Base-by-base conservation (phyloP, 2,113 vertebrate species). In the Spermophilus dauricus region DNA sequence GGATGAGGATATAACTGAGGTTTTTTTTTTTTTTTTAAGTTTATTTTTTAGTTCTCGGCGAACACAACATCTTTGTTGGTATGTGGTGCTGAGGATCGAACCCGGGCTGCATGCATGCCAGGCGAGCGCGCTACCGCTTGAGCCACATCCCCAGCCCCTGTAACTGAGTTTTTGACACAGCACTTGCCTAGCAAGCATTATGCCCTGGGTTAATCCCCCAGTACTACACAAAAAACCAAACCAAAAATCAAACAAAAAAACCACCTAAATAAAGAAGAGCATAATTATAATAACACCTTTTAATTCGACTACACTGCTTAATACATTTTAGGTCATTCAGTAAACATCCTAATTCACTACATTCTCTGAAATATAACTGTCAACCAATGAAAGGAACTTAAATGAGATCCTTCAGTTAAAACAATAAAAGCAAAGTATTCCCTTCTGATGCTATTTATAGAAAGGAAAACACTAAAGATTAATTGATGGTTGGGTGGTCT, bases 341-440 rank as follows among this genome's bases (percentile, higher is more conserved):
- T 82, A 90, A 92, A 77, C 22, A 89, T 90, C 24, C 42, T 37
- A 86, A 56, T 65, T 39, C 28, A 85, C 8, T 26, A 75, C 37
- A 42, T 26, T n/a, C 32, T 86, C 34, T 91, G 84, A 95, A 95
- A 95, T 56, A 63, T 42, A 95, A 48, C 75, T 82, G n/a, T 16
- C 13, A 78, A 77, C 18, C 39, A 77, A 39, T n/a, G 39, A 88
- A 73, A 80, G 34, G 34, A 58, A 87, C 24, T 58, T 83, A 86
- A 96, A 82, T 1, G 53, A 89, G 69, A 65, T 56, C 14, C 73
- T 85, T 67, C 28, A 53, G 42, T 76, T 45, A 89, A 82, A 85
- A 53, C 2, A 39, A 86, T 9, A 87, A 63, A 30, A 61, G 65
- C 34, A 45, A 90, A 82, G 65, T 30, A 51, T 67, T 72, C 13